phyloP scores from a whole-genome alignment of 2,888 invertebrate species.

The Gandaritis pyraliata region DNA sequence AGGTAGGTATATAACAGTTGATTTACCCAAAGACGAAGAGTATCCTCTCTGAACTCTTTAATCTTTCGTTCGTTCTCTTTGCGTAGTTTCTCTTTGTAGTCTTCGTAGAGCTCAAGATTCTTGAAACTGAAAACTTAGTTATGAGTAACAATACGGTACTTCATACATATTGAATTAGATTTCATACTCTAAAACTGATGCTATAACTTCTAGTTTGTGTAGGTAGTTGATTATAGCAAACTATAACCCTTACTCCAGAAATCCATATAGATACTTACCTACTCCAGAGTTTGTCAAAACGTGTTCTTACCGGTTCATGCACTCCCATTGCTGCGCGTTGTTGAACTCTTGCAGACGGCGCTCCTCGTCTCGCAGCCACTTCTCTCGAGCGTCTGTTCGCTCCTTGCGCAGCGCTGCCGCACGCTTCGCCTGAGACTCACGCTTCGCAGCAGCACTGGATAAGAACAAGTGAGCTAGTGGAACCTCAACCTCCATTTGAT shows the following conservation, averaged over 20 bases:
- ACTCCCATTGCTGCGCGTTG: conserved; percentile 80
- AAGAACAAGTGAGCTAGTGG: neutral
- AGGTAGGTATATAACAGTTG: no score
- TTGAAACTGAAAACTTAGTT: conserved; percentile 69
- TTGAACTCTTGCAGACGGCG: conserved; percentile 58
- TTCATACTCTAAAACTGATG: neutral
- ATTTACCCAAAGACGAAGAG: conserved; percentile 77
- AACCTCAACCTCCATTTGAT: no score
- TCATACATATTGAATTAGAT: neutral
- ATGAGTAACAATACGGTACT: no score
- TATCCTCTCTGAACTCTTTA: conserved; percentile 70
- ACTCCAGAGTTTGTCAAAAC: no score
- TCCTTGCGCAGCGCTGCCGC: conserved; percentile 54
- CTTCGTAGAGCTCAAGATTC: conserved; percentile 74
- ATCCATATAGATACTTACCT: no score
- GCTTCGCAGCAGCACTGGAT: conserved; percentile 57
- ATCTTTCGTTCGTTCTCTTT: conserved; percentile 68
- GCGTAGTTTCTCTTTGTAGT: conserved; percentile 67
- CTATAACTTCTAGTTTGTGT: no score
- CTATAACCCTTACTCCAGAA: no score
- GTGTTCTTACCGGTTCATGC: conserved; percentile 74
- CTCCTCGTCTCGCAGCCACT: conserved; percentile 62
- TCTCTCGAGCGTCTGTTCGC: conserved; percentile 54
- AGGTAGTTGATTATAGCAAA: no score
- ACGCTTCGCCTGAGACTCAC: conserved; percentile 56